Conservation (phyloP, 2,888 invertebrate genomes). For the Synergus umbraculus region DNA sequence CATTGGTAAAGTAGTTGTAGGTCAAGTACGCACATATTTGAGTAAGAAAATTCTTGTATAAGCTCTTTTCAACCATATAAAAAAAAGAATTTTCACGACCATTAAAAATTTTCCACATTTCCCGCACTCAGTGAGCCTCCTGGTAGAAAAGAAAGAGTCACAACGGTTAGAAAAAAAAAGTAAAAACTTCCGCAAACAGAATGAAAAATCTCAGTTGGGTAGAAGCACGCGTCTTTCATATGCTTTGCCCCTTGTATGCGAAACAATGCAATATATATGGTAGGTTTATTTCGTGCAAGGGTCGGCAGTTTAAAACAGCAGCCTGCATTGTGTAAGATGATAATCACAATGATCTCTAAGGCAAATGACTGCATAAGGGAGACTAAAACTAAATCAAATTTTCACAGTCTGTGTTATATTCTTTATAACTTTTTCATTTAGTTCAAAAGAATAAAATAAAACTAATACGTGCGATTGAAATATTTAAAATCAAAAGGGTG, state of each 20-base stretch:
- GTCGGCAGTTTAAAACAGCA: not conserved
- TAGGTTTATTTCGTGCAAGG: not conserved
- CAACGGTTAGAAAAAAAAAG: not conserved
- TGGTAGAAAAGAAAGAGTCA: not conserved
- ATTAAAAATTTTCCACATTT: conserved; percentile 23
- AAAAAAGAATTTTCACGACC: not conserved
- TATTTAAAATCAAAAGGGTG: too few relatives aligned
- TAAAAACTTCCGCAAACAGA: conserved; percentile 19
- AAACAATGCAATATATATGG: conserved; percentile 1
- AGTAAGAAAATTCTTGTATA: conserved; percentile 13
- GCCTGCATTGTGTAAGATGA: conserved; percentile 21
- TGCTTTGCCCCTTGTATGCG: not conserved
- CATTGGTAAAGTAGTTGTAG: not conserved
- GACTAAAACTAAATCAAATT: not conserved
- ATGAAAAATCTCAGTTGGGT: conserved; percentile 13
- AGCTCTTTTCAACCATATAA: not conserved
- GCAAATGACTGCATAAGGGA: conserved; percentile 19
- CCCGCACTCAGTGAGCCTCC: not conserved
- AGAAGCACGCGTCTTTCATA: conserved; percentile 12
- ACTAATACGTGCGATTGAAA: not conserved
- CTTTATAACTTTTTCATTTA: not conserved
- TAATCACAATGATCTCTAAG: conserved; percentile 11
- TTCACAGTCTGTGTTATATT: not conserved
- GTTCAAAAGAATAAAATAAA: not conserved
- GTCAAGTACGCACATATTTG: conserved; percentile 31